Evolutionary conservation across 2,888 invertebrate species (phyloP), one percentile per base, ranked within the genome.

Genomic region (Coelogynopora nodosa): DNA sequence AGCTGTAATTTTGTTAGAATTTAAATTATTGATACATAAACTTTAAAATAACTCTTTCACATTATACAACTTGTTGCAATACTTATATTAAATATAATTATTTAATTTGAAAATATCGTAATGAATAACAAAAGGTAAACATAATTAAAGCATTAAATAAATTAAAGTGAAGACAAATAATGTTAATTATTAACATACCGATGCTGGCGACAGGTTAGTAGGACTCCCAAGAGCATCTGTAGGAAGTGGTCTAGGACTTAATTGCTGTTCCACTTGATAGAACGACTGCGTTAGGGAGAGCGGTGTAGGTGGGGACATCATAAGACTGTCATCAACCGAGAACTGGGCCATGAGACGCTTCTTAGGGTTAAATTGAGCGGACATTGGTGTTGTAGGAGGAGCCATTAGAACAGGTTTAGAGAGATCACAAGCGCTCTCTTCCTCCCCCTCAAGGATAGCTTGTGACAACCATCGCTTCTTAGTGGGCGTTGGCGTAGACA

Each of bases 401-500:
- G 74, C 74, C 74, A 74, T 74, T 26, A 74, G 18, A 2, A 5
- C 10, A 23, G 23, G 5, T 26, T 74, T 10, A 2, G 5, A 23
- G 2, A 74, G 5, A 26, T 74, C 5, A 74, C 10, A 5, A 2
- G 5, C 74, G 27, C 27, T 13, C 5, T 23, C 23, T 2, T 74
- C 74, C 27, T 74, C 74, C 23, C 74, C 74, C 23, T 74, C 74
- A 2, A 74, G 23, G 23, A 74, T 74, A 26, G 74, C 85, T 30
- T 85, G 85, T 5, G 67, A 67, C 0, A 85, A 26, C 85, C 85
- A 85, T 5, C 85, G 85, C 30, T 85, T 85, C 67, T 85, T 85
- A 0, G 67, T 67, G 27, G 67, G 85, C 18, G 85, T 67, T 27
- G 85, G 85, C 74, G 74, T 74, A 26, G 74, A 74, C 18, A 23